Percentiles rank a stretch among this genome's conserved stretches.
Evolutionary conservation across 2,797 vertebrate genomes (phyloP).

Genomic region (Euphonia xanthogaster): DNA sequence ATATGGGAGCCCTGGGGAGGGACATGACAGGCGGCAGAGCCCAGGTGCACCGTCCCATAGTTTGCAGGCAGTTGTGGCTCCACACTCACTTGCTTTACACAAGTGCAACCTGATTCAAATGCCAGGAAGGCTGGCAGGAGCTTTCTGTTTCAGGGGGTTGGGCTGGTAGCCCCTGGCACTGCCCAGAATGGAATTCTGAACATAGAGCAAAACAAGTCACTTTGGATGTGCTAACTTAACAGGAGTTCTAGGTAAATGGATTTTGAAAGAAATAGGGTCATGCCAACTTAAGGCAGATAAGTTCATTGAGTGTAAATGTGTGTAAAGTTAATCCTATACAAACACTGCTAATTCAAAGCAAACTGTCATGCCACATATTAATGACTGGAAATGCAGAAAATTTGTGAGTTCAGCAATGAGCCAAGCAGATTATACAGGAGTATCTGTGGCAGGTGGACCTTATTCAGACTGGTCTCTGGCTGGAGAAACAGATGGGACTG

Average conservation of each 20-base stretch:
- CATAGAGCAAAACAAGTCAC: not conserved
- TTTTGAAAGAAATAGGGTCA: not conserved
- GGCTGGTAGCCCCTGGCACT: not conserved
- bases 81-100: fast-evolving
- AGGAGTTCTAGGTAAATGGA: not conserved
- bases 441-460: not conserved
- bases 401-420: not conserved
- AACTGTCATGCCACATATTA: not conserved
- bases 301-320: not conserved
- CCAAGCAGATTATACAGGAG: not conserved
- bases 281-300: not conserved
- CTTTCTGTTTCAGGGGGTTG: not conserved
- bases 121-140: not conserved
- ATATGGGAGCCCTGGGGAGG: not conserved
- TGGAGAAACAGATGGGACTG: not conserved
- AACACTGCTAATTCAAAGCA: not conserved
- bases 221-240: not conserved
- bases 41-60: not conserved
- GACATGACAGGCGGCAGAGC: not conserved
- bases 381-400: not conserved
- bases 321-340: not conserved
- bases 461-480: not conserved
- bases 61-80: not conserved
- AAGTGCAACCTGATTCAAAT: not conserved
- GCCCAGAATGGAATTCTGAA: not conserved